Conservation (phyloP, 1,140 invertebrate genomes). For the Drosophila miranda region DNA sequence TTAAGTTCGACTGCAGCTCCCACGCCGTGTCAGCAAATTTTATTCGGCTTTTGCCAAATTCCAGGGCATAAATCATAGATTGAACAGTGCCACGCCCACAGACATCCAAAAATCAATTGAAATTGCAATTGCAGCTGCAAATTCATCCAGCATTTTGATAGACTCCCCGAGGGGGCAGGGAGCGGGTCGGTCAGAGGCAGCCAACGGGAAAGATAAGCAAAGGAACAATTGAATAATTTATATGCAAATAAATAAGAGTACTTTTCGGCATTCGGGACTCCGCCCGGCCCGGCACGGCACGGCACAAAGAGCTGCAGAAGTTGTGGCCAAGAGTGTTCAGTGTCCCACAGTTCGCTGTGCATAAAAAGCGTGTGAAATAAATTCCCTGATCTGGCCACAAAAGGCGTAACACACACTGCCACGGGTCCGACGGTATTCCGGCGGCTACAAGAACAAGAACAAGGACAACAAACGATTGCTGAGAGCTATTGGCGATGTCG, state of each 20-base stretch:
- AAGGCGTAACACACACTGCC: constrained; percentile 63
- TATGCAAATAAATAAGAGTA: constrained; percentile 79
- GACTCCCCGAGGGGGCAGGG: constrained; percentile 40
- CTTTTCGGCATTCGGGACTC: constrained; percentile 53
- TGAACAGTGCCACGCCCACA: constrained; percentile 50
- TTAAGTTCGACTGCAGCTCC: constrained; percentile 10
- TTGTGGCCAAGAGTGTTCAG: too few relatives aligned
- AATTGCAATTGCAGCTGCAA: constrained; percentile 64
- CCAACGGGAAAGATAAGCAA: constrained; percentile 67
- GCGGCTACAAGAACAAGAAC: constrained; percentile 20
- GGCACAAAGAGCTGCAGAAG: constrained; percentile 34
- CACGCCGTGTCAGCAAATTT: constrained; percentile 14
- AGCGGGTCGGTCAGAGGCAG: constrained; percentile 16
- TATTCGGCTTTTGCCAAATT: constrained; percentile 48
- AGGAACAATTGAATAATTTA: constrained; percentile 78
- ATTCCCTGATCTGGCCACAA: constrained; percentile 68
- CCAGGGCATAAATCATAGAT: constrained; percentile 66
- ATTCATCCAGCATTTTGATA: constrained; percentile 70
- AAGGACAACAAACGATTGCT: constrained; percentile 12
- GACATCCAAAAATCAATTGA: constrained; percentile 63
- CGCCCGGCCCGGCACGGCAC: constrained; percentile 26
- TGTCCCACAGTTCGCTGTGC: background rate
- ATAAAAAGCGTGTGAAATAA: constrained; percentile 65
- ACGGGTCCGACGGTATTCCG: constrained; percentile 1
- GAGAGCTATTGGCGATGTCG: constrained; percentile 15